Percentiles rank a stretch among this genome's conserved stretches.
phyloP scores from a whole-genome alignment of 2,888 invertebrate genomes.

The Calameuta pallipes region DNA sequence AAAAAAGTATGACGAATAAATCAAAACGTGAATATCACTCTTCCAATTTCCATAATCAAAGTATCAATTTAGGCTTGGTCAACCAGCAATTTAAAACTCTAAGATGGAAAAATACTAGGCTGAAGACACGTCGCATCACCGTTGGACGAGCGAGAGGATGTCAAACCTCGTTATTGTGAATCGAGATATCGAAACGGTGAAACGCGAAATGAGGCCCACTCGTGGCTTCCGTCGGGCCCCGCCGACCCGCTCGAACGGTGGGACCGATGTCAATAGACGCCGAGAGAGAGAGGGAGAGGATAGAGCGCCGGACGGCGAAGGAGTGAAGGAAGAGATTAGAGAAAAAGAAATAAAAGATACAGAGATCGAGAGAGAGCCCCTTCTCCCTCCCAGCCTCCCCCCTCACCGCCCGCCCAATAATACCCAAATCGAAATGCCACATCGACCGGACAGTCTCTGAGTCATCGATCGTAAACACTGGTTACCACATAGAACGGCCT shows the following conservation, averaged over 20 bases:
- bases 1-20: background rate
- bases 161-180: background rate
- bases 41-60: background rate
- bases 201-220: background rate
- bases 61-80: background rate
- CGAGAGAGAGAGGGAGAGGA: background rate
- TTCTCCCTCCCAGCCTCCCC: too few relatives aligned
- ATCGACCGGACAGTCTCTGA: background rate
- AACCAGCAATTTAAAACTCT: background rate
- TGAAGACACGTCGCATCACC: background rate
- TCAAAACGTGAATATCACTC: background rate
- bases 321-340: background rate
- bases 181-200: background rate
- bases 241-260: background rate
- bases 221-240: background rate
- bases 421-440: background rate
- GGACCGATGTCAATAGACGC: background rate
- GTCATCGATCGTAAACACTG: background rate
- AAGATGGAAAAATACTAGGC: background rate
- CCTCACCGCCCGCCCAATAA: background rate
- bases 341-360: background rate
- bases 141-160: background rate
- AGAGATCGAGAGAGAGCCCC: too few relatives aligned
- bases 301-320: background rate
- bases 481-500: background rate